These are phyloP conservation scores for Malthinus flaveolus DNA, from an alignment of 2,888 invertebrate genomes.

Conservation along the genomic window DNA sequence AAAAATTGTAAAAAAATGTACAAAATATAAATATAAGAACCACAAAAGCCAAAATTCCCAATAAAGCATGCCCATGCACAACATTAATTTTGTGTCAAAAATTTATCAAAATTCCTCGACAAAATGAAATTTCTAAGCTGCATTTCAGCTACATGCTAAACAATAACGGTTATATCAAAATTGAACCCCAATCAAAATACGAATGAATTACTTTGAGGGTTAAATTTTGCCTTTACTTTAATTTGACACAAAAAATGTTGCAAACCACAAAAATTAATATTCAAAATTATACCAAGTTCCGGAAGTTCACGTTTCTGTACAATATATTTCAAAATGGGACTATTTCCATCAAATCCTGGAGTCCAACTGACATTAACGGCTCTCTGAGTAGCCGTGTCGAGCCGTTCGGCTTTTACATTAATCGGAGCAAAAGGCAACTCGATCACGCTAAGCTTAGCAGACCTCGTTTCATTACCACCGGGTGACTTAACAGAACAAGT, in stretches of 20 bases:
- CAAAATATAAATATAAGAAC: not conserved
- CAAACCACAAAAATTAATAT: too few relatives aligned
- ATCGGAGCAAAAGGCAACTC: conserved; percentile 94
- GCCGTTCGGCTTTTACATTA: conserved; percentile 75
- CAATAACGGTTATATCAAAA: not conserved
- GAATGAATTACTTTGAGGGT: too few relatives aligned
- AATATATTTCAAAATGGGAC: conserved; percentile 89
- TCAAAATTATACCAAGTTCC: conserved; percentile 68
- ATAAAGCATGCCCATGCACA: conserved; percentile 35
- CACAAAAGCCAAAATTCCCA: not conserved
- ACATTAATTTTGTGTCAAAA: conserved; percentile 28
- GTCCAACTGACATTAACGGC: conserved; percentile 94
- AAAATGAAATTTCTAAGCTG: too few relatives aligned
- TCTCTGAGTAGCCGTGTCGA: conserved; percentile 68
- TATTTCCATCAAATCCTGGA: conserved; percentile 96
- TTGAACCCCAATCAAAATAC: too few relatives aligned
- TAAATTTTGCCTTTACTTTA: too few relatives aligned
- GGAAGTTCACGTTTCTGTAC: conserved; percentile 90
- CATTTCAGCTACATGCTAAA: not conserved
- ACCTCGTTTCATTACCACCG: conserved; percentile 91
- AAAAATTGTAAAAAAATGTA: not conserved
- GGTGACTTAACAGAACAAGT: conserved; percentile 87
- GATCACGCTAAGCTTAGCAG: conserved; percentile 83
- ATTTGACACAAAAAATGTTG: conserved; percentile 45
- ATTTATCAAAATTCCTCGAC: not conserved